Conservation (phyloP, 2,888 invertebrate genomes). For the Coecobrya sp. region DNA sequence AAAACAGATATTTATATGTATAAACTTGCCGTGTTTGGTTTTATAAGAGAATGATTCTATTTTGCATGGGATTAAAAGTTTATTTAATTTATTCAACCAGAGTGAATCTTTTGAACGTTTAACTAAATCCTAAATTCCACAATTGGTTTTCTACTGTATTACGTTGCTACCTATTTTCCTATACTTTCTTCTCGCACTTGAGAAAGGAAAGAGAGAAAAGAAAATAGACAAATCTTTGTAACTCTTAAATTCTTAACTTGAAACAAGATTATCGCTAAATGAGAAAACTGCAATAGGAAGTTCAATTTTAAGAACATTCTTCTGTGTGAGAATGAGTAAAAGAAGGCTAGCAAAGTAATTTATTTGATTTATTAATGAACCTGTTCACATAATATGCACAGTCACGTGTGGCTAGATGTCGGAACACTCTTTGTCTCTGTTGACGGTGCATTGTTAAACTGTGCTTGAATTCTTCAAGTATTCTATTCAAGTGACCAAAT, state of each 20-base stretch:
- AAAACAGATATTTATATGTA: too few species aligned
- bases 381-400: slow-evolving; percentile 27
- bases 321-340: neutral
- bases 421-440: neutral
- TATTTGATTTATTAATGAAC: slow-evolving; percentile 48
- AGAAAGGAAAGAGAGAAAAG: neutral
- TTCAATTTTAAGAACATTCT: neutral
- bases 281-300: neutral
- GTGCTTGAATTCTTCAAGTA: neutral
- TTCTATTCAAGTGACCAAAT: slow-evolving; percentile 1
- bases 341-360: slow-evolving; percentile 6
- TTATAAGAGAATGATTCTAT: too few species aligned
- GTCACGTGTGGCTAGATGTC: neutral
- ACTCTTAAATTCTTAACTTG: neutral
- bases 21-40: neutral
- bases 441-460: neutral
- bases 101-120: slow-evolving; percentile 24
- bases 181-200: neutral
- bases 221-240: neutral
- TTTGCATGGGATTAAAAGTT: slow-evolving; percentile 36
- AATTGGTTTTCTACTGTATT: slow-evolving; percentile 23
- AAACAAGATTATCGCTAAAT: slow-evolving; percentile 18
- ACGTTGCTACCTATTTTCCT: neutral
- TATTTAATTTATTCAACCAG: slow-evolving; percentile 56
- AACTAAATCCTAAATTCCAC: slow-evolving; percentile 35